A percentile compares a stretch with the other conserved stretches of the same genome.
phyloP scores from a whole-genome alignment of 2,113 vertebrate species.

The Salvelinus sp. region DNA sequence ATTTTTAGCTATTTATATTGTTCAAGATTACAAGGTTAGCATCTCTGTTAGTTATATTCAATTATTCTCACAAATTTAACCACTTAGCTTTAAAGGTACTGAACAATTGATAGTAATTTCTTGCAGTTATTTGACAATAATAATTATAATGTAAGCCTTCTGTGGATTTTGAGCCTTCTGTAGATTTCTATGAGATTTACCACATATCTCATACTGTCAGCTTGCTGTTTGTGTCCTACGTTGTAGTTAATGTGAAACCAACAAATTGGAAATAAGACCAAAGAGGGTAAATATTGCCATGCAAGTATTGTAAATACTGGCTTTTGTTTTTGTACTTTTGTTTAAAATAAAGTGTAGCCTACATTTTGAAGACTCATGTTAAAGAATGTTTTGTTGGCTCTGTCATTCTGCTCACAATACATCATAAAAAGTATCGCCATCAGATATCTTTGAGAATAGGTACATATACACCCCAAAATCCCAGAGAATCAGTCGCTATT shows the following conservation, averaged over 20 bases:
- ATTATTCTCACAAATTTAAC: conserved; percentile 33
- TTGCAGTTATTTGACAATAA: conserved; percentile 45
- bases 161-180: conserved; percentile 44
- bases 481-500: too few species aligned
- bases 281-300: conserved; percentile 84
- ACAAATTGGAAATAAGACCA: conserved; percentile 90
- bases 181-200: conserved; percentile 57
- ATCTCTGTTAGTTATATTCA: conserved; percentile 49
- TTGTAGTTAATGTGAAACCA: conserved; percentile 49
- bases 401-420: background rate
- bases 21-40: conserved; percentile 45
- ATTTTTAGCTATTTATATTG: conserved; percentile 74
- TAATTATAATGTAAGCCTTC: conserved; percentile 44
- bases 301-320: conserved; percentile 94
- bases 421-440: too few species aligned
- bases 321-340: conserved; percentile 88
- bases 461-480: too few species aligned
- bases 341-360: conserved; percentile 88
- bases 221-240: conserved; percentile 53
- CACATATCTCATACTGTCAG: conserved; percentile 55
- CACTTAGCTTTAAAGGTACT: conserved; percentile 38
- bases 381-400: conserved; percentile 17
- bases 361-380: conserved; percentile 76
- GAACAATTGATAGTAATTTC: conserved; percentile 48
- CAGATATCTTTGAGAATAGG: too few species aligned